Evolutionary conservation across 2,797 vertebrate species (phyloP), one percentile per base, ranked within the genome.

Genomic region (Pangasius macronema): DNA sequence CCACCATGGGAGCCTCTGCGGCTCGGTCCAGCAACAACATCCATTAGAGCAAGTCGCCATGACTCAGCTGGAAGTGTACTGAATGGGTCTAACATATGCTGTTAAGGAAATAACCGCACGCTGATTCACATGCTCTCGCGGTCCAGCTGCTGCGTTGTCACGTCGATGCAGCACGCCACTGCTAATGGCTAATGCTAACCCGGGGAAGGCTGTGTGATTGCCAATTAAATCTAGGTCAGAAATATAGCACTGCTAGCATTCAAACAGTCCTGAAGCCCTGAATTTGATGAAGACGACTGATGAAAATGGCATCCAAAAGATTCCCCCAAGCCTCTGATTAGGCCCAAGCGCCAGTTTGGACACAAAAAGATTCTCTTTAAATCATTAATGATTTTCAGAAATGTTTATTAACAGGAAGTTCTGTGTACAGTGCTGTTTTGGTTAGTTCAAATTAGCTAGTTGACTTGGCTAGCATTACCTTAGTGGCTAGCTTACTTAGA

Each of bases 51-150:
- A 75, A 68, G 27, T 63, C 59, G 22, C 61, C 46, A 11, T 85
- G 84, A 87, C 20, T 84, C 82, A 85, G 46, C 77, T 82, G 83
- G 68, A 85, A 80, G 27, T 65, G 46, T 67, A 42, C 82, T 73
- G 57, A 88, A 91, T 83, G 80, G 83, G 82, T 91, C 63, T 89
- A 57, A 82, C 85, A 67, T 84, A 80, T 53, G 76, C 49, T 59
- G 51, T 87, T 76, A 84, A 82, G 82, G 81, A 88, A 87, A 67
- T 63, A 89, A 86, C 20, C 16, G 20, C 24, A 63, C 55, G 33
- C 87, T 88, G 80, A 86, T 83, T 90, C 76, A 86, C 76, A 61
- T 68, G 68, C 83, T 49, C 55, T 55, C 27, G 61, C 36, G 75
- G 42, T 83, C 65, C 76, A 81, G 76, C 75, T 81, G 83, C 63